Percentiles rank a stretch among this genome's conserved stretches.
These are phyloP conservation scores for Caenorhabditis sp. DNA, from an alignment of 2,888 invertebrate species.

Conservation along the genomic window DNA sequence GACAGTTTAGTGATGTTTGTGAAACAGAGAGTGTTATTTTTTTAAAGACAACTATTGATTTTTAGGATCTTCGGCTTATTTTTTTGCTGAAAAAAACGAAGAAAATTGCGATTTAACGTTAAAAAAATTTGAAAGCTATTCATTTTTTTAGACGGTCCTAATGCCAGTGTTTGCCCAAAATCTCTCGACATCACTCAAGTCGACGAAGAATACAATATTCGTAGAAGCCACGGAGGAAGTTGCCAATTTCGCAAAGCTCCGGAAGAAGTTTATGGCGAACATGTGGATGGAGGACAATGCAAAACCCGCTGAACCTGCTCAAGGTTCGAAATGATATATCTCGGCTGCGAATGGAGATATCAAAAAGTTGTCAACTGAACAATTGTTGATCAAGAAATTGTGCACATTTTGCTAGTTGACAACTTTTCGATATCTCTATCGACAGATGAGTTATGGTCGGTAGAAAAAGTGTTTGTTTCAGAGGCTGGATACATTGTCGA, in stretches of 20 bases:
- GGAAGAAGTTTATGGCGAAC: conserved; percentile 21
- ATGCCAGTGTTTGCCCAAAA: conserved; percentile 39
- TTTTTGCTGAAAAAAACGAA: not conserved
- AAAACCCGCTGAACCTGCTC: conserved; percentile 34
- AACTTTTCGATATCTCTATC: too few species aligned
- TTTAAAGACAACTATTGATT: not conserved
- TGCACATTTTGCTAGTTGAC: too few species aligned
- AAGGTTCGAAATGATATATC: too few species aligned
- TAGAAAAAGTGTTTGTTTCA: too few species aligned
- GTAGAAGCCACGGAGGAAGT: conserved; percentile 25
- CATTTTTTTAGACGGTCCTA: conserved; percentile 47
- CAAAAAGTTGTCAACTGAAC: too few species aligned
- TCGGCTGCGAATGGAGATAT: too few species aligned
- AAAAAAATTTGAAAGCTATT: too few species aligned
- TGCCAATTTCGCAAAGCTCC: conserved; percentile 11
- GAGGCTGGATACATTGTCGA: conserved; percentile 31
- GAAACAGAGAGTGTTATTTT: too few species aligned
- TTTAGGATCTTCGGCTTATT: not conserved
- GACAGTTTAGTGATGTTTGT: too few species aligned
- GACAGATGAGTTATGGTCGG: too few species aligned
- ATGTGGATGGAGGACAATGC: conserved; percentile 25
- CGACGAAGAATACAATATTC: conserved; percentile 41
- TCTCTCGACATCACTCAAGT: conserved; percentile 19
- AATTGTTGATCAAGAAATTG: too few species aligned
- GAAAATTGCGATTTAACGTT: too few species aligned